Evolutionary conservation across 2,113 vertebrate species (phyloP).

Genomic region (Engraulis encrasicolus): DNA sequence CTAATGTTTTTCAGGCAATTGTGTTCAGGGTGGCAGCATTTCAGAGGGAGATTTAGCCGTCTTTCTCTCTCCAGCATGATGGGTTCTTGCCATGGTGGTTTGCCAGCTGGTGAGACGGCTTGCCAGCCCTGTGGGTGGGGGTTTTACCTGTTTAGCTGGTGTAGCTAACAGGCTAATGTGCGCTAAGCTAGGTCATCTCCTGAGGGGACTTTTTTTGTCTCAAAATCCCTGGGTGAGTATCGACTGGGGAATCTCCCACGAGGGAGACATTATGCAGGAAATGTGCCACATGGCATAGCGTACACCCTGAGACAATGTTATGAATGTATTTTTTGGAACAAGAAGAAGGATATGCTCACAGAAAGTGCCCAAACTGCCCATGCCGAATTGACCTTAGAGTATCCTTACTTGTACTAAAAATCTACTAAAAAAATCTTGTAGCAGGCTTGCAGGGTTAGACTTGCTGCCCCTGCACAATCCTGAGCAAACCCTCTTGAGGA

Average conservation of each 20-base stretch:
- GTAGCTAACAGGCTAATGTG: constrained; percentile 17
- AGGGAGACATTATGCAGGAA: background rate
- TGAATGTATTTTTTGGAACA: too few relatives aligned
- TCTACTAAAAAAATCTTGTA: too few relatives aligned
- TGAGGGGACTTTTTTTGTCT: background rate
- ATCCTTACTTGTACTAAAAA: too few relatives aligned
- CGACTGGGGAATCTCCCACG: background rate
- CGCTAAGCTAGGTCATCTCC: background rate
- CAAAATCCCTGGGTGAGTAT: constrained; percentile 5
- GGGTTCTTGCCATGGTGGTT: background rate
- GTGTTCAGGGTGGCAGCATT: background rate
- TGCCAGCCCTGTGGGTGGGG: constrained; percentile 2
- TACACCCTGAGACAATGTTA: too few relatives aligned
- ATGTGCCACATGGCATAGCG: background rate
- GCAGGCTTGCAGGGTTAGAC: too few relatives aligned
- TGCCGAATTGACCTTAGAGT: too few relatives aligned
- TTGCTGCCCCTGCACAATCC: too few relatives aligned
- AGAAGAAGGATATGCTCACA: too few relatives aligned
- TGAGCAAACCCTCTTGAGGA: too few relatives aligned
- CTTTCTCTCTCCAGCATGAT: background rate
- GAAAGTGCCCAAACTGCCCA: too few relatives aligned
- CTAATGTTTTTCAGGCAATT: background rate
- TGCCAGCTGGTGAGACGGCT: background rate
- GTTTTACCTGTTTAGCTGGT: constrained; percentile 3
- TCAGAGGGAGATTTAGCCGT: background rate